Conservation (phyloP, 2,797 vertebrate species). For the Okamejei kenojei region DNA sequence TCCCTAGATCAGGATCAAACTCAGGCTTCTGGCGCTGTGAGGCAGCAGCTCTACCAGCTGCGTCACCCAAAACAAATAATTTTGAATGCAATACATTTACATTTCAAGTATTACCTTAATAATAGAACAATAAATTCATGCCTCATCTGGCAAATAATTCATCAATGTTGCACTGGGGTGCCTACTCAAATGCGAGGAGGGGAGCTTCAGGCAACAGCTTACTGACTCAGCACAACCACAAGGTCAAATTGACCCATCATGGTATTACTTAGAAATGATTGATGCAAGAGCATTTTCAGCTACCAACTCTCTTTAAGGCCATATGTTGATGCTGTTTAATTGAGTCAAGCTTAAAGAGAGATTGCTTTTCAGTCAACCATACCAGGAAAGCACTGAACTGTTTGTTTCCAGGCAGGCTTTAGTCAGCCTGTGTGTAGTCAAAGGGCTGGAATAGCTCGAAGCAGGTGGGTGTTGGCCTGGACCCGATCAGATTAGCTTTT, state of each 20-base stretch:
- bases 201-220: neutral
- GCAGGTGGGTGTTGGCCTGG: neutral
- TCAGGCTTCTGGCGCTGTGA: too few relatives aligned
- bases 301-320: neutral
- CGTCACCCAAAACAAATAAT: too few relatives aligned
- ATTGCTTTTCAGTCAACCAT: neutral
- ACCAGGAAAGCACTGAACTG: neutral
- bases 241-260: neutral
- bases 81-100: too few relatives aligned
- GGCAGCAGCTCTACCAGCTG: too few relatives aligned
- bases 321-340: neutral
- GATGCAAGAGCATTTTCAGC: too few relatives aligned
- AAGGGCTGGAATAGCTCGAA: neutral
- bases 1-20: too few relatives aligned
- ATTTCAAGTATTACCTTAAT: too few relatives aligned
- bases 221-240: neutral
- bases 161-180: neutral
- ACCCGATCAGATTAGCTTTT: neutral
- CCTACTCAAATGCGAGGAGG: neutral
- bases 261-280: neutral
- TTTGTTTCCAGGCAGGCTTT: too few relatives aligned
- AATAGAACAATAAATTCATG: too few relatives aligned
- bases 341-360: neutral
- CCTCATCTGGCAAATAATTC: neutral
- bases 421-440: neutral